Evolutionary conservation across 2,797 vertebrate genomes (phyloP).

Genomic region (Acropternis orthonyx): DNA sequence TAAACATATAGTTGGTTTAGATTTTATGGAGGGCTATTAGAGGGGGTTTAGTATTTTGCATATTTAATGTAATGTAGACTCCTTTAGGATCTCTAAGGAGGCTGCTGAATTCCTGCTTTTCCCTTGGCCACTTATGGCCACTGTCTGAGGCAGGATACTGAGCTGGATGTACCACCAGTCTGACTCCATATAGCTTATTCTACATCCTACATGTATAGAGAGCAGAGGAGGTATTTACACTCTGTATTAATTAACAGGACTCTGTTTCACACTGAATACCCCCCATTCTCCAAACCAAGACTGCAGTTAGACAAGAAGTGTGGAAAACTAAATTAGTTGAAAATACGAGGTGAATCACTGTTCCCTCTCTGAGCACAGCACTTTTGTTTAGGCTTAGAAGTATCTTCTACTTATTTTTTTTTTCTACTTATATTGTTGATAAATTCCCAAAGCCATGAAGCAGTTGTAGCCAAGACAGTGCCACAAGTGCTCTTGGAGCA

Average conservation of each 20-base stretch:
- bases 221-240: background rate
- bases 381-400: background rate
- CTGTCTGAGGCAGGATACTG: background rate
- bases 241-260: background rate
- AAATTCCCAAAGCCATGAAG: background rate
- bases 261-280: background rate
- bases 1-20: background rate
- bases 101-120: background rate
- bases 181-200: background rate
- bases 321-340: background rate
- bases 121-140: background rate
- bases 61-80: background rate
- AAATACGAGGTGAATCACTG: background rate
- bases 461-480: background rate
- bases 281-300: background rate
- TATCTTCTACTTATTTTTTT: background rate
- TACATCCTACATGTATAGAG: background rate
- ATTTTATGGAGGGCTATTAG: background rate
- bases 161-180: background rate
- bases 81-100: background rate
- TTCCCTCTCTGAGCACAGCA: background rate
- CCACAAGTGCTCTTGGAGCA: background rate
- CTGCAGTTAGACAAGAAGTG: background rate
- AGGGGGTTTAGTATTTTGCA: background rate
- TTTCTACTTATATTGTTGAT: background rate